Conservation (phyloP, 2,888 invertebrate species). For the Erebia palarica region DNA sequence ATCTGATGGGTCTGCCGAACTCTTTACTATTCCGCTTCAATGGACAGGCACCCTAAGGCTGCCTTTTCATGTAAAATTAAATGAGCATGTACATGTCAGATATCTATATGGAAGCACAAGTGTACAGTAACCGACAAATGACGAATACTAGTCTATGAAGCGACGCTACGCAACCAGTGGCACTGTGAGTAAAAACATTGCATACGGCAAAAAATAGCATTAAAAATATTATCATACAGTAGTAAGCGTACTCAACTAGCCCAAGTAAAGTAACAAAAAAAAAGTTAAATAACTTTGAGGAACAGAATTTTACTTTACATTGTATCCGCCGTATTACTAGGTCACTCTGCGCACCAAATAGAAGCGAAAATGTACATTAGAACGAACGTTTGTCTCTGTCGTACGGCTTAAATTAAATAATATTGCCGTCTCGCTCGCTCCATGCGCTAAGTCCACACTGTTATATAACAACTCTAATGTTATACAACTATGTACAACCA, state of each 20-base stretch:
- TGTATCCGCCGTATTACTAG: conserved; percentile 38
- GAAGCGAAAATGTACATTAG: neutral
- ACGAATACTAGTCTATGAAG: neutral
- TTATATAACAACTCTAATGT: neutral
- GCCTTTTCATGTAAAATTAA: too few species aligned
- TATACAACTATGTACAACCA: neutral
- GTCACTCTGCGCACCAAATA: conserved; percentile 9
- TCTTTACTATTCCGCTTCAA: too few species aligned
- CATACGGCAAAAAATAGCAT: conserved; percentile 56
- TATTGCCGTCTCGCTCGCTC: neutral
- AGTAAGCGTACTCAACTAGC: conserved; percentile 78
- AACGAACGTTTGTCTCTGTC: neutral
- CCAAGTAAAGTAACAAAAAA: conserved; percentile 62
- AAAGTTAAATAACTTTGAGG: conserved; percentile 60
- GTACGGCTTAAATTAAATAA: neutral
- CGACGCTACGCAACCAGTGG: neutral
- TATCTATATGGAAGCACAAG: neutral
- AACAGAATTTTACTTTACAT: conserved; percentile 61
- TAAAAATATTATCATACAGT: conserved; percentile 64
- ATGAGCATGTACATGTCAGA: neutral
- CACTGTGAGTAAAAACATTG: conserved; percentile 53
- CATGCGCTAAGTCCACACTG: neutral
- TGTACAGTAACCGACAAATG: neutral
- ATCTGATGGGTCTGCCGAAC: too few species aligned
- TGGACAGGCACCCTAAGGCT: too few species aligned